Conservation (phyloP, 2,797 vertebrate species). For the Chrosomus eos region DNA sequence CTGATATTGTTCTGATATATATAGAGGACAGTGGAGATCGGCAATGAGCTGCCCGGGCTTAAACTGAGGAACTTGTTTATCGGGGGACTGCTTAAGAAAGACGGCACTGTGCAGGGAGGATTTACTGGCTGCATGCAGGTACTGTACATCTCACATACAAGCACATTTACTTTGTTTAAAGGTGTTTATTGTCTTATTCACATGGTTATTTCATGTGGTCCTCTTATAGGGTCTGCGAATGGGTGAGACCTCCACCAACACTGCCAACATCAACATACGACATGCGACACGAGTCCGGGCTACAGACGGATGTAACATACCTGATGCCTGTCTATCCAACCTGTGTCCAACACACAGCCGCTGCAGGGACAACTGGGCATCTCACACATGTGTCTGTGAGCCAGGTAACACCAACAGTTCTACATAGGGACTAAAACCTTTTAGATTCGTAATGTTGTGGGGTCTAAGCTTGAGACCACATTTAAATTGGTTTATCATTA, state of each 20-base stretch:
- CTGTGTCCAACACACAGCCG: conserved; percentile 82
- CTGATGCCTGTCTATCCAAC: conserved; percentile 77
- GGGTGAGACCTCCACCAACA: conserved; percentile 86
- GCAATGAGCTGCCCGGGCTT: conserved; percentile 86
- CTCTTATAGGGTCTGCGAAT: conserved; percentile 82
- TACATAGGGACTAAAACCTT: background rate
- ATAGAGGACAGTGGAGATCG: conserved; percentile 84
- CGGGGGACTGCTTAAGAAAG: conserved; percentile 81
- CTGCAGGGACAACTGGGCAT: conserved; percentile 82
- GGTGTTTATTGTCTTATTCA: background rate
- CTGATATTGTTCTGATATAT: background rate
- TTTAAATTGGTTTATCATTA: background rate
- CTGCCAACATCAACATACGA: conserved; percentile 81
- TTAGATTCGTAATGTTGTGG: background rate
- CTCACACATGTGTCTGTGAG: conserved; percentile 82
- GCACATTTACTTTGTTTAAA: background rate
- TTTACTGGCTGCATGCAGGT: conserved; percentile 90
- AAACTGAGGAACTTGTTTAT: conserved; percentile 82
- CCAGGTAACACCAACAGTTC: conserved; percentile 73
- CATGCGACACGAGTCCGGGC: conserved; percentile 78
- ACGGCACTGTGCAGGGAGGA: conserved; percentile 76
- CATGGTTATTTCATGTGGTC: background rate
- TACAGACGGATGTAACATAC: conserved; percentile 80
- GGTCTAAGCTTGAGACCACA: background rate
- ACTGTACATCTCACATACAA: conserved; percentile 68